Base-by-base conservation (phyloP, 2,797 vertebrate species). In the Catamblyrhynchus diadema region DNA sequence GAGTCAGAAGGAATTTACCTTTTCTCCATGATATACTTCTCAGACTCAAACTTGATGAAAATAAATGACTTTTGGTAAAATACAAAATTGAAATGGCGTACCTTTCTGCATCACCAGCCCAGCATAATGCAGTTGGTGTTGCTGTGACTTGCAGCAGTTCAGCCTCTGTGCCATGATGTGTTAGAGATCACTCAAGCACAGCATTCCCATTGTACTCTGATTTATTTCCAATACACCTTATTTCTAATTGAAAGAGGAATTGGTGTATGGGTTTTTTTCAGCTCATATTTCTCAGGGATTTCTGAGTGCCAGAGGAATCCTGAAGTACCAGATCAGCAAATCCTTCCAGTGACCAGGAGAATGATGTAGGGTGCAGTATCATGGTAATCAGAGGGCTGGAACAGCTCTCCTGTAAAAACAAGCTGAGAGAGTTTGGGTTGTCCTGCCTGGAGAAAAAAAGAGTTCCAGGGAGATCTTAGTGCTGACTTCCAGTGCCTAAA, bases 211-310 rank as follows among this genome's bases (percentile, higher is more conserved):
- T 39, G 19, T 35, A 32, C 14, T 37, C 41, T 54, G 25, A 21
- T 75, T 89, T 60, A 54, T 48, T 85, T 72, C 71, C 56, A 77
- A 7, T 32, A 17, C 22, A 65, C 12, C 8, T 56, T 9, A 15
- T 41, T 24, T 53, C 50, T 45, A 48, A 32, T 14, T 67, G 60
- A 45, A 93, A 54, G 23, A 79, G 25, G 24, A 79, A 44, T n/a
- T n/a, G 27, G 19, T 37, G 8, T 21, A 17, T 37, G 24, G 3
- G 1, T 0, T 16, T 51, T 65, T 61, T 51, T 30, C 41, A 65
- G 24, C 21, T 87, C 8, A 8, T 37, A 61, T 64, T 83, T 77
- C 33, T 62, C 10, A 24, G 41, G 21, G n/a, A 18, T 71, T 88
- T 92, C 61, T 27, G 27, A 50, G 53, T 45, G n/a, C 9, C 30